Conservation (phyloP, 2,888 invertebrate species). For the Byasa hedistus region DNA sequence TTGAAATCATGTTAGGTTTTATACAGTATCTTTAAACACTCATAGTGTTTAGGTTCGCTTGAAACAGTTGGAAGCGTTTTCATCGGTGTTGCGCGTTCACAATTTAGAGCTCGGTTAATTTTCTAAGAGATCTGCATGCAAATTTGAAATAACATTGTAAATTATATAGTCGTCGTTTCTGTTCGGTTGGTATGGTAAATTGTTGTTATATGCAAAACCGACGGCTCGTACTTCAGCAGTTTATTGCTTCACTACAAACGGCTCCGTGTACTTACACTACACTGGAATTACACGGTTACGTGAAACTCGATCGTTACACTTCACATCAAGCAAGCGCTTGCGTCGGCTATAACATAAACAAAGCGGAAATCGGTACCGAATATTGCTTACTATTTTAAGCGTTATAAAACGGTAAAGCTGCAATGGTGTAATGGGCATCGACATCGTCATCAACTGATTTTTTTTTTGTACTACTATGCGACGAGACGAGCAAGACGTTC, state of each 20-base stretch:
- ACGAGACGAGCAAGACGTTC: no score
- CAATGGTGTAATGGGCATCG: no score
- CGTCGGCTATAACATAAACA: constrained; percentile 1
- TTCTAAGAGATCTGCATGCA: constrained; percentile 22
- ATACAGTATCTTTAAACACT: background rate
- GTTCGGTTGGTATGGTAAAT: constrained; percentile 3
- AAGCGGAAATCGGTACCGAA: background rate
- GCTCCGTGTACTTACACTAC: background rate
- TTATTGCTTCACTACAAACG: background rate
- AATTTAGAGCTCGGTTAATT: constrained; percentile 10
- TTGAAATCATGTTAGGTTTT: background rate
- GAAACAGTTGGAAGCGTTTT: background rate
- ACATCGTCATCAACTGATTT: no score
- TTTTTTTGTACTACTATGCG: no score
- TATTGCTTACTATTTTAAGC: no score
- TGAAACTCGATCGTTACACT: background rate
- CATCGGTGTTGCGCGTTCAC: constrained; percentile 3
- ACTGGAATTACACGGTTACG: background rate
- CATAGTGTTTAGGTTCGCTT: background rate
- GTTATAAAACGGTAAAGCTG: no score
- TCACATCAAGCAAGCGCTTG: background rate
- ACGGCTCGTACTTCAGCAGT: background rate
- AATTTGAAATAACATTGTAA: constrained; percentile 19
- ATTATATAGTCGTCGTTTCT: constrained; percentile 1
- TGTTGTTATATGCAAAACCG: constrained; percentile 19